Conservation (phyloP, 2,888 invertebrate genomes). For the Thumatha senex region DNA sequence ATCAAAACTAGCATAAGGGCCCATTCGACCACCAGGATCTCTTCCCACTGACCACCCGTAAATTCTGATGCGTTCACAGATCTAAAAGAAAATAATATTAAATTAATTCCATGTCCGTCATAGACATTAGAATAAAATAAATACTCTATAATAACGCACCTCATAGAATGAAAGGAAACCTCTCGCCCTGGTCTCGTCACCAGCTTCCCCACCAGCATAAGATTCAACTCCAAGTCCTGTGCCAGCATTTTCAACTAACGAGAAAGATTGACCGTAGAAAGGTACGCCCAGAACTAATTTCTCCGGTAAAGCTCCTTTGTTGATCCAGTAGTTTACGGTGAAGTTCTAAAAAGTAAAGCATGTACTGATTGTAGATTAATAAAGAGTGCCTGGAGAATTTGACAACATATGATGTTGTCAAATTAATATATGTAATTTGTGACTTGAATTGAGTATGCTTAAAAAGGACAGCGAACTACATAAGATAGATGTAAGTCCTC, state of each 20-base stretch:
- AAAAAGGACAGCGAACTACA: too few species aligned
- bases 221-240: constrained; percentile 89
- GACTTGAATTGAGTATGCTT: too few species aligned
- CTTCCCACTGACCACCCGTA: constrained; percentile 91
- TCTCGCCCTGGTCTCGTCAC: constrained; percentile 93
- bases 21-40: constrained; percentile 91
- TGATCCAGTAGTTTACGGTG: constrained; percentile 94
- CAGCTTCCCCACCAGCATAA: constrained; percentile 94
- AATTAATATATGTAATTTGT: too few species aligned
- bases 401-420: too few species aligned
- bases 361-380: not conserved
- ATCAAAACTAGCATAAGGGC: constrained; percentile 91
- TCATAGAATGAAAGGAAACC: constrained; percentile 96
- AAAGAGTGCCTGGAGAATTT: not conserved
- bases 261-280: constrained; percentile 95
- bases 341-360: constrained; percentile 85
- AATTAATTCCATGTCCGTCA: not conserved
- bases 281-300: constrained; percentile 95
- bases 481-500: too few species aligned
- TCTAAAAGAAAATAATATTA: constrained; percentile 71
- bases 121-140: not conserved
- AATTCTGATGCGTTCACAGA: constrained; percentile 90
- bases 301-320: constrained; percentile 89
- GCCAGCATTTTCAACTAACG: constrained; percentile 86
- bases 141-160: constrained; percentile 63